These are phyloP conservation scores for Dicerorhinus sumatrensis DNA, from an alignment of 2,113 vertebrate species.

Conservation along the genomic window DNA sequence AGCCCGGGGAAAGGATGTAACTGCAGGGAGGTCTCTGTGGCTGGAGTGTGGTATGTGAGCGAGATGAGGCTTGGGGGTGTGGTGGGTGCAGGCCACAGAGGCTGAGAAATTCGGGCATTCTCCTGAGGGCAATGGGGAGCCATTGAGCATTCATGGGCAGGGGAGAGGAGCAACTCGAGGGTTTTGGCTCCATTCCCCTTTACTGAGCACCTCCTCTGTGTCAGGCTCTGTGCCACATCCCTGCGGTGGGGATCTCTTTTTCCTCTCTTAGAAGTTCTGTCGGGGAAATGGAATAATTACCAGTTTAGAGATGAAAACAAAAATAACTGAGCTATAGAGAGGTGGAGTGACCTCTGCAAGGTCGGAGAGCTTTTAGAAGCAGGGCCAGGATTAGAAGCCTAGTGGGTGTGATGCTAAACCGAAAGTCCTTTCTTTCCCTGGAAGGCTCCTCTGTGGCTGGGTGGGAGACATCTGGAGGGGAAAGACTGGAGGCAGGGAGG, in stretches of 20 bases:
- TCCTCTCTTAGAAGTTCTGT: background rate
- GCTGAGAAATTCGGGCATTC: background rate
- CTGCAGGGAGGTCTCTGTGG: background rate
- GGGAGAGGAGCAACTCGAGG: background rate
- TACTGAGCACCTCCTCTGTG: background rate
- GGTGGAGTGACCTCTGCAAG: background rate
- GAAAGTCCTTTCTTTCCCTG: background rate
- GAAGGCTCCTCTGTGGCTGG: background rate
- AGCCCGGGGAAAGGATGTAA: accelerated
- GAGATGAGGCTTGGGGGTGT: background rate
- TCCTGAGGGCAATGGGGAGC: background rate
- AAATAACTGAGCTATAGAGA: background rate
- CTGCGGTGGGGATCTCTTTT: background rate
- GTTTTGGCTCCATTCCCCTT: no score
- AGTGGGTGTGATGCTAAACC: background rate
- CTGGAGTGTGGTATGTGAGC: background rate
- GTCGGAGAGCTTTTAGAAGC: background rate
- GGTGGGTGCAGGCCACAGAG: background rate
- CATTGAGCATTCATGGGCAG: background rate
- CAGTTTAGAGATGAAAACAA: background rate
- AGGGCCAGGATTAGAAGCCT: background rate
- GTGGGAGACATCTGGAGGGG: no score
- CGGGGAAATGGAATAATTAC: background rate
- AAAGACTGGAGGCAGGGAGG: background rate
- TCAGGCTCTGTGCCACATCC: background rate